These are phyloP conservation scores for Bombus terrestris DNA, from an alignment of 1,140 invertebrate genomes.

Conservation along the genomic window DNA sequence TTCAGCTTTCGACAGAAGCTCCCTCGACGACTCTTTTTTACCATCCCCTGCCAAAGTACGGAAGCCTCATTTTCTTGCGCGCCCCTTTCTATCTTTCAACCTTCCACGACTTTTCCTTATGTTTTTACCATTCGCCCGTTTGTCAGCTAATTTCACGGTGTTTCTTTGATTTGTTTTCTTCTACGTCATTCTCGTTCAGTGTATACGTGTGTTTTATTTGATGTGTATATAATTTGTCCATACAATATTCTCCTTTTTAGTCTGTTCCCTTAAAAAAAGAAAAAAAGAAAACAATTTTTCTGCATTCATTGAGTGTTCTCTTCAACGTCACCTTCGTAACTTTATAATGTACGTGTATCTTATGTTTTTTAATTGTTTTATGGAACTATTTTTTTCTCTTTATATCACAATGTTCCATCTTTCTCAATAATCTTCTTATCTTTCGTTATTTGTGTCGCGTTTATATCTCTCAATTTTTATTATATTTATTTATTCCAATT, in stretches of 20 bases:
- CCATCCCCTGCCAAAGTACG: neutral
- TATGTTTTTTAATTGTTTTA: no score
- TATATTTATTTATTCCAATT: neutral
- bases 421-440: no score
- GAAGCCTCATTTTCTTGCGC: slow-evolving; percentile 11
- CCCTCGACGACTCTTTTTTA: slow-evolving; percentile 24
- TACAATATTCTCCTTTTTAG: no score
- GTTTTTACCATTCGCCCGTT: neutral
- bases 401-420: no score
- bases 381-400: no score
- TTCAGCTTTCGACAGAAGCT: slow-evolving; percentile 59
- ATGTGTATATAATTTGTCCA: neutral
- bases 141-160: neutral
- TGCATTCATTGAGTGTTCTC: no score
- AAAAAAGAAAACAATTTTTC: no score
- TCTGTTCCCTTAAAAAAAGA: no score
- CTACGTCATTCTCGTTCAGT: neutral
- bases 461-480: no score
- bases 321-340: no score
- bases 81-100: neutral
- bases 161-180: neutral
- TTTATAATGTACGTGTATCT: no score
- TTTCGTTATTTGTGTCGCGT: neutral
- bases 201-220: neutral
- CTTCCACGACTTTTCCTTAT: neutral